Evolutionary conservation across 1,140 invertebrate genomes (phyloP).

Genomic region (Sycobia sp.): DNA sequence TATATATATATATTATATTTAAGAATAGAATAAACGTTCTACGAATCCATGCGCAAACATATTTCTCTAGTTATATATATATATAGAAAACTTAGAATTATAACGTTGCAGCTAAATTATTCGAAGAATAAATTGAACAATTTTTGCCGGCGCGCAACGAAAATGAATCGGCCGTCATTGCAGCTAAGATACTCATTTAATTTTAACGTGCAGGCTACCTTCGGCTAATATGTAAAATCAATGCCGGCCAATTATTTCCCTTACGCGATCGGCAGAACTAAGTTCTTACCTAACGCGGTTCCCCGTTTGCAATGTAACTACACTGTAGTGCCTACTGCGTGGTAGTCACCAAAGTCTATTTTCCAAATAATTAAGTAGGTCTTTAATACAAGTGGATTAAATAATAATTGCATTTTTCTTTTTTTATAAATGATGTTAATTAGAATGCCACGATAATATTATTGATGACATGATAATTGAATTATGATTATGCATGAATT

Average conservation of each 20-base stretch:
- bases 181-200: too few species aligned
- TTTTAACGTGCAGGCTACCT: neutral
- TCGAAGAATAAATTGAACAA: constrained; percentile 10
- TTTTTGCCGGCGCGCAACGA: constrained; percentile 8
- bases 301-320: constrained; percentile 34
- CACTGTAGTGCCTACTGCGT: constrained; percentile 36
- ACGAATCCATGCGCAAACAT: constrained; percentile 32
- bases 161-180: constrained; percentile 10
- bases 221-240: neutral
- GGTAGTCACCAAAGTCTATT: constrained; percentile 34
- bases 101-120: constrained; percentile 29
- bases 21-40: constrained; percentile 21
- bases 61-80: constrained; percentile 19
- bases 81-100: constrained; percentile 13
- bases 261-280: constrained; percentile 16
- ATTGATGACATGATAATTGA: constrained; percentile 8
- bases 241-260: neutral
- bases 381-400: constrained; percentile 28
- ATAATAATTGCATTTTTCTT: neutral
- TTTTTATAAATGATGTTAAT: constrained; percentile 9
- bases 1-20: too few species aligned
- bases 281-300: constrained; percentile 37
- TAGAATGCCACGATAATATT: neutral
- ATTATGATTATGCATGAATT: constrained; percentile 24
- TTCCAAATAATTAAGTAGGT: constrained; percentile 33